These are phyloP conservation scores for Lithobates sylvaticus DNA, from an alignment of 2,797 vertebrate species.

Conservation along the genomic window DNA sequence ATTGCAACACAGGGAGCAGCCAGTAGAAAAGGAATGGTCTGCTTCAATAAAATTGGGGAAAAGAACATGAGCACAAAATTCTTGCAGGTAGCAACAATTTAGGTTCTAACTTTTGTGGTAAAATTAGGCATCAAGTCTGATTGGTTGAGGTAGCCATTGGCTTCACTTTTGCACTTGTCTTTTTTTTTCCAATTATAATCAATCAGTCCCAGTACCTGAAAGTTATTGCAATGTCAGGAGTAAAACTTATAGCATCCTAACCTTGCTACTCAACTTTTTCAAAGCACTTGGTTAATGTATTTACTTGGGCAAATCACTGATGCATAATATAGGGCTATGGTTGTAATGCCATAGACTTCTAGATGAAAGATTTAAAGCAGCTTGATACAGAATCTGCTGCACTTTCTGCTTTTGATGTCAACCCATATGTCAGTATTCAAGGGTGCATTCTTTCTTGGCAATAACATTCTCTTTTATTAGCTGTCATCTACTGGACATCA, in stretches of 20 bases:
- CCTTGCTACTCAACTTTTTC: conserved; percentile 1
- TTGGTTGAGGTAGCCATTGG: background rate
- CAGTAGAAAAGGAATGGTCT: too few relatives aligned
- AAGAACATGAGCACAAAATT: too few relatives aligned
- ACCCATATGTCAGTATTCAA: conserved; percentile 61
- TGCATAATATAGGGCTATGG: conserved; percentile 44
- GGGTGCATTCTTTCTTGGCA: conserved; percentile 56
- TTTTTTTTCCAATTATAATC: background rate
- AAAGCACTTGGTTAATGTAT: conserved; percentile 30
- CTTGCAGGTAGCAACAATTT: too few relatives aligned
- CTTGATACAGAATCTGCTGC: conserved; percentile 40
- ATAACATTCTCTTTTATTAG: conserved; percentile 62
- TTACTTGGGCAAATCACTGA: conserved; percentile 33
- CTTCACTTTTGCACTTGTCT: background rate
- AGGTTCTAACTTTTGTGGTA: background rate
- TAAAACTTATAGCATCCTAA: background rate
- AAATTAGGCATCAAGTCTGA: background rate
- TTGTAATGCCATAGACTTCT: conserved; percentile 44
- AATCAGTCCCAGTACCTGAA: background rate
- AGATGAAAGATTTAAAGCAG: conserved; percentile 53
- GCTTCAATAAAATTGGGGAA: too few relatives aligned
- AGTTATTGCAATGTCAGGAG: background rate
- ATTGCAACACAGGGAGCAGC: too few relatives aligned
- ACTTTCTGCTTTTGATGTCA: conserved; percentile 57
- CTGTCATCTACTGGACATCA: conserved; percentile 62